Base-by-base conservation (phyloP, 2,797 vertebrate species). In the Moxostoma hubbsi region DNA sequence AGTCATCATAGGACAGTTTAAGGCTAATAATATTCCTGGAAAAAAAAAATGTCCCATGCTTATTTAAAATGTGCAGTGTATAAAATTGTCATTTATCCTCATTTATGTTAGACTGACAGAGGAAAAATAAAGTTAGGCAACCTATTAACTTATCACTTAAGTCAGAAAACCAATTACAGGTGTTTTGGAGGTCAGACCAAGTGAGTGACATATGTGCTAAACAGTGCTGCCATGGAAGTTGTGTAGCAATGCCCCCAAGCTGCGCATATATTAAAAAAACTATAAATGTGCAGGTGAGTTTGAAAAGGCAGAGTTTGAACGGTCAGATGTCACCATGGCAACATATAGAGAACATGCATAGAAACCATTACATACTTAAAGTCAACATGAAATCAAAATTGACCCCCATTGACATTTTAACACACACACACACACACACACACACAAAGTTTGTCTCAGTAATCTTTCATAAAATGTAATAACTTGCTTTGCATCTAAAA, bases 1-100 rank as follows among this genome's bases (percentile, higher is more conserved):
- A 62, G 54, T 55, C 11, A 55, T 43, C 67, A 72, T 18, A 36
- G 61, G 67, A 76, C 67, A 61, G 16, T 78, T 81, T 63, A 75
- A 47, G 55, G 9, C 45, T 63, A 64, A 75, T 58, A 80, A 53
- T 13, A 55, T 77, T 50, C 10, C 7, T 72, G 9, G 9, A 15
- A 66, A 47, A 75, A 66, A 45, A 76, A 67, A 45, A 67, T 1
- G 12, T n/a, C 15, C 46, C 12, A 75, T 10, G 57, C 51, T 13
- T 36, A 49, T 53, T 54, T 51, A 1, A 59, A 65, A 66, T 45
- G 5, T 15, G 54, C 57, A 45, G 4, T 59, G 58, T 43, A 53
- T 45, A 9, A 36, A 46, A 15, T 12, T 15, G 53, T 36, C 63
- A 67, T 58, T 43, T 49, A 53, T 66, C 6, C 0, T 55, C 18